phyloP scores from a whole-genome alignment of 2,797 vertebrate genomes.

The Anguilla marmorata region DNA sequence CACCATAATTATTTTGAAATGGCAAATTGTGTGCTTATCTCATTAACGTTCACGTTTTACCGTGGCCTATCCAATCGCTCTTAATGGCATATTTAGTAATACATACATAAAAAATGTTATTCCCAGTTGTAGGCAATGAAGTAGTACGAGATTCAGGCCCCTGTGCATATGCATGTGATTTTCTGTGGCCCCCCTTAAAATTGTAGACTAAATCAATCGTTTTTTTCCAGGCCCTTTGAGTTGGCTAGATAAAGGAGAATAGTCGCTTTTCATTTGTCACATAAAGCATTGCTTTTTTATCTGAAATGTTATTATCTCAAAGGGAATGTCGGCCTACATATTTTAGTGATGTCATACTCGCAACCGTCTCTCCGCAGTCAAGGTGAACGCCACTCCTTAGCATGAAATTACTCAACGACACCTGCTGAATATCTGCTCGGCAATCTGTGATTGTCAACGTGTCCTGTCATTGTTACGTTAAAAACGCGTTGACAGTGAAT shows the following conservation, averaged over 20 bases:
- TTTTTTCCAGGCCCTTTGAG: too few relatives aligned
- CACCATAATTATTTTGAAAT: neutral
- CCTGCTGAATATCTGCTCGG: slow-evolving; percentile 37
- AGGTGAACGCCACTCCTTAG: slow-evolving; percentile 13
- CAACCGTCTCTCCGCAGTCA: neutral
- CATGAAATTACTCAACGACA: slow-evolving; percentile 37
- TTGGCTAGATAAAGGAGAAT: neutral
- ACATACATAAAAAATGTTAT: too few relatives aligned
- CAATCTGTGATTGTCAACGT: slow-evolving; percentile 30
- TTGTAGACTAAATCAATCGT: too few relatives aligned
- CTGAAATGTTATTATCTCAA: neutral
- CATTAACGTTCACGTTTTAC: too few relatives aligned
- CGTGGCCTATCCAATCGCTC: too few relatives aligned
- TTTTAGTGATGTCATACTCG: neutral
- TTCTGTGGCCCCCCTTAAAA: too few relatives aligned
- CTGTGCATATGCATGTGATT: too few relatives aligned
- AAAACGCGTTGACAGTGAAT: slow-evolving; percentile 23
- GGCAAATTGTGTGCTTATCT: neutral
- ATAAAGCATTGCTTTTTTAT: neutral
- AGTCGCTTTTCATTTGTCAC: neutral
- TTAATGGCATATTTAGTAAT: too few relatives aligned
- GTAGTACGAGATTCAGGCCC: too few relatives aligned
- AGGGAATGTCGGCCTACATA: neutral
- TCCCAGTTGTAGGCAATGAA: too few relatives aligned
- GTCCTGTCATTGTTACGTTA: slow-evolving; percentile 33